Evolutionary conservation across 64 coral and sea anemone genomes (phyloP), one percentile per base, ranked within the genome.

Genomic region (Actinia equina): DNA sequence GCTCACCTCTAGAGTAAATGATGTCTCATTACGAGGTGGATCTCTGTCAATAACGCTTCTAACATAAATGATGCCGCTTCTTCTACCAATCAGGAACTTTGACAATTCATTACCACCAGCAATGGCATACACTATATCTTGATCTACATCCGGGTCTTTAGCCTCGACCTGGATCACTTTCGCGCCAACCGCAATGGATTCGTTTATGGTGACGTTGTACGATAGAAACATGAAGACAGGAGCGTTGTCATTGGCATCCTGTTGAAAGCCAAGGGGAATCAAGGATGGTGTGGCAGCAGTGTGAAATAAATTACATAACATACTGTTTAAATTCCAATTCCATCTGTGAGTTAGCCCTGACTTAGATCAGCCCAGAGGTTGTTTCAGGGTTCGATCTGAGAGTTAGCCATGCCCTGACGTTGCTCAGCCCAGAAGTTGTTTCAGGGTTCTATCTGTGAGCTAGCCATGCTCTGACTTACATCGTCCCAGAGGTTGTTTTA

Each of bases 1-100:
- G 3, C 19, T 87, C 88, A 94, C 95, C 86, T 59, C 78, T 0
- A 98, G 87, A 30, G 92, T 49, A 49, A 88, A 98, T 22, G 89
- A 45, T 16, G 77, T 89, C 25, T 98, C 92, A 37, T 92, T 98
- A 0, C 77, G 86, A 17, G 96, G 96, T 18, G 96, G 93, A 61
- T 98, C 96, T 71, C 96, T 86, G 43, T 98, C 93, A n/a, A 98
- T 59, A 17, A 63, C 45, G 63, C 71, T 92, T 52, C 65, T 92
- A 18, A 95, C 85, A 74, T 87, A 91, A 3, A 98, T 37, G 20
- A 85, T 44, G 14, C 92, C 96, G 86, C 96, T 98, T 37, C 56
- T 92, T 11, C 53, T 45, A 77, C 92, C 96, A 88, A 98, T 91
- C 27, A 94, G 87, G n/a, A 98, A 98, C 46, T 87, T 85, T 45